phyloP scores from a whole-genome alignment of 2,888 invertebrate genomes.

The Zygothrica quintamaculata region DNA sequence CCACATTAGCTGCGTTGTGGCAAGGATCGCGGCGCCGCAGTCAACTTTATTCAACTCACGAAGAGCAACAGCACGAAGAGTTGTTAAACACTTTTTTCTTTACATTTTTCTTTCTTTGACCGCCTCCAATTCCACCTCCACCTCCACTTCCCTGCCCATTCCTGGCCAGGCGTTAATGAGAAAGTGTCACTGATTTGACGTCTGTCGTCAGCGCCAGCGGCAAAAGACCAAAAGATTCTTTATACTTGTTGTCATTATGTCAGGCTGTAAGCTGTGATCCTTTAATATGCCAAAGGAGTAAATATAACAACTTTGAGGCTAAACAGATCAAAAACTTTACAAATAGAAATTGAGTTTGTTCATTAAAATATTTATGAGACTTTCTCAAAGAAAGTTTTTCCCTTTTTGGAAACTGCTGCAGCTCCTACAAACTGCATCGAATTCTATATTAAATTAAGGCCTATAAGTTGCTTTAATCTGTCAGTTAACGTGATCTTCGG shows the following conservation, averaged over 20 bases:
- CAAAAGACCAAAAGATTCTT: conserved; percentile 64
- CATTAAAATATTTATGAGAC: no score
- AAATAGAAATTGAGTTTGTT: no score
- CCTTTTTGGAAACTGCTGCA: no score
- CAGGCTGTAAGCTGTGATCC: conserved; percentile 30
- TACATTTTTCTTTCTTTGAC: no score
- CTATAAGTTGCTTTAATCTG: conserved; percentile 1
- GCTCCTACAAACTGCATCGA: not conserved
- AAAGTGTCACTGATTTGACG: conserved; percentile 75
- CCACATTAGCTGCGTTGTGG: conserved; percentile 66
- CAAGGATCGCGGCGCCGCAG: conserved; percentile 46
- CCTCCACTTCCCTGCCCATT: conserved; percentile 1
- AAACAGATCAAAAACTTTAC: no score
- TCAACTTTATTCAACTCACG: conserved; percentile 7
- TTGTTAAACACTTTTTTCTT: no score
- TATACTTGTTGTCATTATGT: conserved; percentile 66
- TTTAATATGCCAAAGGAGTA: no score
- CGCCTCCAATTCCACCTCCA: no score
- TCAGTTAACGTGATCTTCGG: conserved; percentile 56
- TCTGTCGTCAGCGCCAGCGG: conserved; percentile 59
- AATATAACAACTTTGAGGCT: no score
- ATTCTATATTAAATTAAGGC: conserved; percentile 8
- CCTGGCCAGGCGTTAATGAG: conserved; percentile 60
- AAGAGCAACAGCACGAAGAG: not conserved
- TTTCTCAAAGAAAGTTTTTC: no score